Percentiles rank a stretch among this genome's conserved stretches.
Evolutionary conservation across 2,888 invertebrate species (phyloP).

Genomic region (Stratiomys singularior): DNA sequence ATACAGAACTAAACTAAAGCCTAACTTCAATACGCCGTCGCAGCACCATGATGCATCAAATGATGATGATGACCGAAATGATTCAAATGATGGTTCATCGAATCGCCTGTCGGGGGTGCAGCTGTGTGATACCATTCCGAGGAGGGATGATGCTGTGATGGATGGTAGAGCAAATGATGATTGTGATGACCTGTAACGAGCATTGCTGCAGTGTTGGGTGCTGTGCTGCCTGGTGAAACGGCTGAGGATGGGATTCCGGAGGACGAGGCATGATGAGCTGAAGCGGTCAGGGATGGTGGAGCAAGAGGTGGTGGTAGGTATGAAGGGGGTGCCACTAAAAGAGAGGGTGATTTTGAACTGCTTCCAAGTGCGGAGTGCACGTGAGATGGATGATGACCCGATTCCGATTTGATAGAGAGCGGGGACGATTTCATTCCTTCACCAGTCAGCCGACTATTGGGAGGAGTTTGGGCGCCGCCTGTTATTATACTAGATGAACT

Average conservation of each 20-base stretch:
- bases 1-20: conserved; percentile 33
- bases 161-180: conserved; percentile 65
- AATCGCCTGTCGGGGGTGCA: conserved; percentile 63
- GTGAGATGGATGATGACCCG: conserved; percentile 56
- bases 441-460: conserved; percentile 57
- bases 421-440: conserved; percentile 62
- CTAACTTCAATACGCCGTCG: conserved; percentile 78
- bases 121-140: conserved; percentile 65
- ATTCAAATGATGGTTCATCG: conserved; percentile 64
- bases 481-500: conserved; percentile 75
- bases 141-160: conserved; percentile 61
- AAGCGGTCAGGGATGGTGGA: conserved; percentile 58
- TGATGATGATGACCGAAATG: conserved; percentile 72
- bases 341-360: conserved; percentile 48
- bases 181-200: conserved; percentile 61
- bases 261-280: conserved; percentile 57
- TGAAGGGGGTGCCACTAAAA: conserved; percentile 58
- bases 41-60: conserved; percentile 76
- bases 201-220: conserved; percentile 60
- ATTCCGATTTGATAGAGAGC: conserved; percentile 64
- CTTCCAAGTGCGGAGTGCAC: conserved; percentile 45
- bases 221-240: conserved; percentile 56
- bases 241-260: conserved; percentile 53
- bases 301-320: conserved; percentile 63
- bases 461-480: conserved; percentile 65